Conservation (phyloP, 1,140 invertebrate genomes). For the Scaptomyza graminum region DNA sequence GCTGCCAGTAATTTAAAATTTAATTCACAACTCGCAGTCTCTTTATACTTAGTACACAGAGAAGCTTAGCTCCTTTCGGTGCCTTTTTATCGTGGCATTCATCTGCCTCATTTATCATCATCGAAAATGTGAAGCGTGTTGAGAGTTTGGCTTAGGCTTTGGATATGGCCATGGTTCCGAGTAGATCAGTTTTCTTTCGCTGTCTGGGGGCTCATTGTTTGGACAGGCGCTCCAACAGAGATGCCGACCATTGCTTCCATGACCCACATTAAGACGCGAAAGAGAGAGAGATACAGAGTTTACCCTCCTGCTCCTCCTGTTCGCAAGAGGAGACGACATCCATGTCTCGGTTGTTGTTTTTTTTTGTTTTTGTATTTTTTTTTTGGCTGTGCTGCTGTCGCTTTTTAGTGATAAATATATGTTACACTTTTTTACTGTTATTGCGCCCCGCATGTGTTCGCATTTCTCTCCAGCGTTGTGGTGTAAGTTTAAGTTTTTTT, state of each 20-base stretch:
- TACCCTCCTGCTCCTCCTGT: neutral
- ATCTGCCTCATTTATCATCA: conserved; percentile 56
- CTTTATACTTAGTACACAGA: neutral
- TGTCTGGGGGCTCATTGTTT: conserved; percentile 47
- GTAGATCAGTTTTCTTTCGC: conserved; percentile 12
- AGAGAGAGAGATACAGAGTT: conserved; percentile 1
- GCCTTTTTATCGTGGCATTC: conserved; percentile 52
- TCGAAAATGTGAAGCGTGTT: conserved; percentile 57
- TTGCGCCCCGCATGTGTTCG: conserved; percentile 47
- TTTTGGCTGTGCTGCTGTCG: conserved; percentile 44
- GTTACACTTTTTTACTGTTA: conserved; percentile 59
- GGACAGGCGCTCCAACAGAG: conserved; percentile 49
- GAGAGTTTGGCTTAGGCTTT: conserved; percentile 35
- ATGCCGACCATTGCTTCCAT: conserved; percentile 34
- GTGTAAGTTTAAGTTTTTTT: too few relatives aligned
- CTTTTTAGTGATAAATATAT: conserved; percentile 59
- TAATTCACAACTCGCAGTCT: conserved; percentile 28
- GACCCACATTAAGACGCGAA: conserved; percentile 40
- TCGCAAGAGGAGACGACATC: conserved; percentile 24
- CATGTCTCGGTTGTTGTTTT: conserved; percentile 16
- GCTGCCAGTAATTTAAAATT: conserved; percentile 34
- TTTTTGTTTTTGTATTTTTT: conserved; percentile 1
- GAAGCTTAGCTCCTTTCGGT: conserved; percentile 32
- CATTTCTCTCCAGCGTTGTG: conserved; percentile 27
- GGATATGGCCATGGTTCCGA: neutral